Evolutionary conservation across 2,888 invertebrate species (phyloP).

Genomic region (Ophion ventricosus): DNA sequence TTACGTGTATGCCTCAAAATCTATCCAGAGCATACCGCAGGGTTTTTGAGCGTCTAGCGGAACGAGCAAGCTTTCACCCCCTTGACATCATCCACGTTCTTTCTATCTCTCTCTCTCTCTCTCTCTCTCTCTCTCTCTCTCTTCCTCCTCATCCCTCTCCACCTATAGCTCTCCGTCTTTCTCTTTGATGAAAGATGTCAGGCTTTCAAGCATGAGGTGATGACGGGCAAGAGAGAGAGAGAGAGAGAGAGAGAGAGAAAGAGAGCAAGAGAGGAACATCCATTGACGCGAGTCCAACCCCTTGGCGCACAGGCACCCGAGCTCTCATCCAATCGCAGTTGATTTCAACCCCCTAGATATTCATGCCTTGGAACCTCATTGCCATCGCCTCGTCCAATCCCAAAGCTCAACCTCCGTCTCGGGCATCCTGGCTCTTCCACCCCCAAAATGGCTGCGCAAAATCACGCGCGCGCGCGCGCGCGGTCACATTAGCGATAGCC

Average conservation of each 20-base stretch:
- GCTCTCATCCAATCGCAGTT: conserved; percentile 61
- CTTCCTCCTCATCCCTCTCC: not conserved
- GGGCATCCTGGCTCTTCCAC: conserved; percentile 76
- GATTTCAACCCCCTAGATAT: conserved; percentile 68
- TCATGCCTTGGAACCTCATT: conserved; percentile 65
- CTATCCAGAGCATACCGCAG: not conserved
- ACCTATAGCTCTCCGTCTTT: not conserved
- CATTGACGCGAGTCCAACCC: conserved; percentile 54
- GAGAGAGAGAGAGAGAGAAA: conserved; percentile 29
- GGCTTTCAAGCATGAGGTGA: not conserved
- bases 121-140: not conserved
- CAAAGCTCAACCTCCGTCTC: conserved; percentile 57
- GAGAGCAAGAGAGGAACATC: conserved; percentile 5
- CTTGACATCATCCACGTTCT: conserved; percentile 1
- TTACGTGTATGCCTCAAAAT: conserved; percentile 2
- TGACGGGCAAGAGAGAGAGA: not conserved
- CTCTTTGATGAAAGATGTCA: not conserved
- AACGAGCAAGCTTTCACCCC: conserved; percentile 26
- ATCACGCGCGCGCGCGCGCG: conserved; percentile 77
- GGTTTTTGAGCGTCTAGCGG: conserved; percentile 3
- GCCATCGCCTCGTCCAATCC: conserved; percentile 73
- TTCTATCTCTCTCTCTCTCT: not conserved
- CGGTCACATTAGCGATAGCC: conserved; percentile 71
- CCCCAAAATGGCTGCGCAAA: conserved; percentile 83
- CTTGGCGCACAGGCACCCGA: conserved; percentile 28